phyloP scores from a whole-genome alignment of 2,113 vertebrate genomes.

The Myrmophylax atrothorax region DNA sequence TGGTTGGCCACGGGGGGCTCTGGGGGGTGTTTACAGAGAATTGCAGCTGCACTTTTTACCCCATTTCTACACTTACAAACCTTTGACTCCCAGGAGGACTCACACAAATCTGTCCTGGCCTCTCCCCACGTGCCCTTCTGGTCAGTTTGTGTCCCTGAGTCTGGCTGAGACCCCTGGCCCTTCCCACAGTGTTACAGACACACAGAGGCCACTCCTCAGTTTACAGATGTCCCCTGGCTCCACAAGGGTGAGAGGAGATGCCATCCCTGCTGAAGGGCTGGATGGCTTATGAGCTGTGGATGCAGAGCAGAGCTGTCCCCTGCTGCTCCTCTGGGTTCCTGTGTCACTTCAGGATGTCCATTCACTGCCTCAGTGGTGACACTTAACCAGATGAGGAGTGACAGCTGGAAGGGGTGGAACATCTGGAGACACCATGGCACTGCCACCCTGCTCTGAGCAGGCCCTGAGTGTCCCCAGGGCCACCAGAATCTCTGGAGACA shows the following conservation, averaged over 20 bases:
- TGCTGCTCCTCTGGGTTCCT: not conserved
- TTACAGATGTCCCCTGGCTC: not conserved
- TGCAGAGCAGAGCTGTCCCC: not conserved
- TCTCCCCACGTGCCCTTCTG: not conserved
- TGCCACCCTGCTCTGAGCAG: not conserved
- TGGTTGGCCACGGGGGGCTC: not conserved
- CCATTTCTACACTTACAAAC: not conserved
- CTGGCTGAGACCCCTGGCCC: not conserved
- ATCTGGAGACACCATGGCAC: not conserved
- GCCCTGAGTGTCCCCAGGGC: not conserved
- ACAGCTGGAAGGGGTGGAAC: not conserved
- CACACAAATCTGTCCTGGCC: not conserved
- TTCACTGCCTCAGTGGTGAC: not conserved
- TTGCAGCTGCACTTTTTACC: too few species aligned
- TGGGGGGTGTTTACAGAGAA: rapidly evolving
- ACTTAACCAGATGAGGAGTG: not conserved
- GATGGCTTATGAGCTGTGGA: not conserved
- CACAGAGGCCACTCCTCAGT: not conserved
- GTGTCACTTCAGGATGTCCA: not conserved
- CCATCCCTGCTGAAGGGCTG: not conserved
- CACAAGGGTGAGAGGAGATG: rapidly evolving
- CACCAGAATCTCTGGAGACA: not conserved
- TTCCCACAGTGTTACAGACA: rapidly evolving
- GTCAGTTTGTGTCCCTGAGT: not conserved
- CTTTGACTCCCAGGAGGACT: not conserved